Percentiles rank a stretch among this genome's conserved stretches.
phyloP scores from a whole-genome alignment of 2,113 vertebrate species.

The Salvator merianae region DNA sequence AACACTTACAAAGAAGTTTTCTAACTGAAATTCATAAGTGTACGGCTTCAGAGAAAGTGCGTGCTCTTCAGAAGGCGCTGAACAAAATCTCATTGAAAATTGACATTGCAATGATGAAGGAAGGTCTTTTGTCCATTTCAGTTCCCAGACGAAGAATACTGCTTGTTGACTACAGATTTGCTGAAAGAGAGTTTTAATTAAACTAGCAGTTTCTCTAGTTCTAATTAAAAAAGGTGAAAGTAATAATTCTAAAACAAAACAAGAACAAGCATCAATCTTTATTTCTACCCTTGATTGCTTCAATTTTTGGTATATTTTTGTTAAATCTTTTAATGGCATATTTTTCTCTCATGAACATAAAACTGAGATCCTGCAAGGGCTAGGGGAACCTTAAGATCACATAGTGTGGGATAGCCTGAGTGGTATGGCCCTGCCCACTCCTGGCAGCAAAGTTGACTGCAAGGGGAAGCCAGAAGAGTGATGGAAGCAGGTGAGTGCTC shows the following conservation, averaged over 20 bases:
- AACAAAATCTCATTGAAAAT: conserved; percentile 88
- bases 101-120: conserved; percentile 83
- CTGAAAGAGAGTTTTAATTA: conserved; percentile 69
- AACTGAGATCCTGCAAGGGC: too few relatives aligned
- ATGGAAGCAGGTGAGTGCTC: too few relatives aligned
- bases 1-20: conserved; percentile 88
- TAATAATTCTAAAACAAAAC: neutral
- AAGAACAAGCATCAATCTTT: neutral
- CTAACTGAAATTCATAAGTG: conserved; percentile 88
- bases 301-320: neutral
- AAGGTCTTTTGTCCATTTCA: conserved; percentile 84
- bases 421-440: too few relatives aligned
- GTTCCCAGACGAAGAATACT: conserved; percentile 93
- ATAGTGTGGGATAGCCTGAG: too few relatives aligned
- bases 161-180: conserved; percentile 85
- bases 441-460: too few relatives aligned
- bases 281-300: neutral
- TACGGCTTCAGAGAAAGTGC: conserved; percentile 82
- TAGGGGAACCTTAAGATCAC: too few relatives aligned
- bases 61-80: conserved; percentile 74
- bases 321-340: too few relatives aligned
- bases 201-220: neutral
- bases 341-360: too few relatives aligned
- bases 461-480: too few relatives aligned
- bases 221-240: neutral